phyloP scores from a whole-genome alignment of 2,113 vertebrate species.

The Stictonetta naevosa region DNA sequence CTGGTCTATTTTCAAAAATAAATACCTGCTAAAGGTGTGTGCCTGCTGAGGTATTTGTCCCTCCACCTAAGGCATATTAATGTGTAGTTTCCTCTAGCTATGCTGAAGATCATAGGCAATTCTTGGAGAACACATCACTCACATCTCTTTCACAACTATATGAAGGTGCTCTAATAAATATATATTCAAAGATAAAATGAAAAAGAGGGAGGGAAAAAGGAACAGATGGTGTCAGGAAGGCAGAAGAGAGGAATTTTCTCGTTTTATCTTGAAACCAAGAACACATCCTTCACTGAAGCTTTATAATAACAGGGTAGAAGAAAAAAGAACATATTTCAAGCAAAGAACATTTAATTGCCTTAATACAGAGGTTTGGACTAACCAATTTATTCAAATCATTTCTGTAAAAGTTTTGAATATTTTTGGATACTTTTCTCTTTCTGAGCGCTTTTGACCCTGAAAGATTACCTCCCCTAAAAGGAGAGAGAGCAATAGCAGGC shows the following conservation, averaged over 20 bases:
- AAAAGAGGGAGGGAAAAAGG: background rate
- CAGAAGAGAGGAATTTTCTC: background rate
- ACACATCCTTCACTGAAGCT: background rate
- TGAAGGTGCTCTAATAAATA: background rate
- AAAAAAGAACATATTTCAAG: background rate
- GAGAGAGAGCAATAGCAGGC: rapidly evolving
- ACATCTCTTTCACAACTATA: background rate
- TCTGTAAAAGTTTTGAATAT: background rate
- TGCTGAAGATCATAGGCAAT: background rate
- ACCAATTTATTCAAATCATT: background rate
- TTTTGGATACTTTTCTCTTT: background rate
- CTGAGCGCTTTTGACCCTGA: background rate
- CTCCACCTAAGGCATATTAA: background rate
- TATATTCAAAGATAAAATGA: background rate
- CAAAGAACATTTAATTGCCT: background rate
- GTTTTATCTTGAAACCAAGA: background rate
- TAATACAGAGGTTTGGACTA: background rate
- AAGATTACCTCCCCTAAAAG: background rate
- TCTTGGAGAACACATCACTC: background rate
- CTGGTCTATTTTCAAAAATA: conserved; percentile 28
- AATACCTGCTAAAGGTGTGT: conserved; percentile 40
- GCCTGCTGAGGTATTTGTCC: background rate
- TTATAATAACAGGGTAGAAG: background rate
- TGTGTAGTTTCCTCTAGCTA: background rate
- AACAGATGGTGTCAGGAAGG: background rate